Evolutionary conservation across 2,888 invertebrate genomes (phyloP).

Genomic region (Saturnia pavonia): DNA sequence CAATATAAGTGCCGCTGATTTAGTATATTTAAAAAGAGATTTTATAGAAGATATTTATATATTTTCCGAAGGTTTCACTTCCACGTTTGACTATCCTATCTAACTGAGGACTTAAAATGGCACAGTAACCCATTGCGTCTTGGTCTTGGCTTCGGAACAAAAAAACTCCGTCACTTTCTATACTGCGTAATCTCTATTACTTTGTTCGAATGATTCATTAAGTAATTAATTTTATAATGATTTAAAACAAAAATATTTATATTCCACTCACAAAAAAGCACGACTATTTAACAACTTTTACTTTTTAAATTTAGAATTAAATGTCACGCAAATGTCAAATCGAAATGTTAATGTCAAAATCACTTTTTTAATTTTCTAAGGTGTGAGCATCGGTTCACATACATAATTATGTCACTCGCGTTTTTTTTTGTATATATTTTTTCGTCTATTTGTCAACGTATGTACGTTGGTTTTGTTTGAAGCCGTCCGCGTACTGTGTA

Average conservation of each 20-base stretch:
- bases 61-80: too few species aligned
- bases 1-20: too few species aligned
- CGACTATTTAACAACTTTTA: not conserved
- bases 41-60: too few species aligned
- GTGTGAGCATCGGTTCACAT: not conserved
- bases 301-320: not conserved
- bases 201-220: too few species aligned
- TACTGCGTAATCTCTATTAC: not conserved
- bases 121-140: not conserved
- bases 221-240: not conserved
- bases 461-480: slow-evolving; percentile 58
- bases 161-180: not conserved
- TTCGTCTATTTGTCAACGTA: slow-evolving; percentile 30
- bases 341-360: not conserved
- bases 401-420: slow-evolving; percentile 4
- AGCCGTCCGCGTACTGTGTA: slow-evolving; percentile 61
- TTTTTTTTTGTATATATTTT: slow-evolving; percentile 28
- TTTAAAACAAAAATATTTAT: not conserved
- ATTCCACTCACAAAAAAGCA: not conserved
- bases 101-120: not conserved
- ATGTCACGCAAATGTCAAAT: not conserved
- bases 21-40: too few species aligned
- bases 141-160: not conserved
- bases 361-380: not conserved
- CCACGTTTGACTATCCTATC: too few species aligned